Base-by-base conservation (phyloP, 1,140 invertebrate genomes). In the Atta cephalotes region DNA sequence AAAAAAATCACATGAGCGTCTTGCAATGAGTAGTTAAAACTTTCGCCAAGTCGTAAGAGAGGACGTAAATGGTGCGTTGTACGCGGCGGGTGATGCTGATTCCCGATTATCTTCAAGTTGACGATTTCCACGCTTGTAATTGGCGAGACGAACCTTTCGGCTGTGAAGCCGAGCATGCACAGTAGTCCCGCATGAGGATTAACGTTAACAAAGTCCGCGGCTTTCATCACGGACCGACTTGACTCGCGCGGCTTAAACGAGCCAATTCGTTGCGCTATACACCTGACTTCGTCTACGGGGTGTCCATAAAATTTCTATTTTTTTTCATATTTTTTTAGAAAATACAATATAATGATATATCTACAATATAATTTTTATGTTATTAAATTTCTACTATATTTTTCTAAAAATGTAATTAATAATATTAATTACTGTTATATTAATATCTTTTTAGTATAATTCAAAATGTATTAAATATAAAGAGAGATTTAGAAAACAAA, bases 221-320 rank as follows among this genome's bases (percentile, higher is more conserved):
- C 65, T 49, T 63, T 66, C 66, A 60, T 84, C 31, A 31, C 28
- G 28, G 28, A 3, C 65, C 68, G 79, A 63, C 82, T 74, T 72
- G 66, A 86, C 49, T 87, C 39, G 49, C 66, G 58, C 68, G 56
- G 45, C 79, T 62, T 68, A 86, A 88, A 78, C 76, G 74, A 62
- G 35, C 53, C 77, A 87, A 90, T 89, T 87, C 85, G 88, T 80
- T 51, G 51, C 86, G 80, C 51, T 28, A 72, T 82, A 78, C 77
- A 81, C 74, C 66, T 81, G 76, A 89, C 85, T 76, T 80, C 82
- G 68, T 84, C 87, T 84, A 91, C 68, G 53, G 65, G 87, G 82
- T 89, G 86, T 85, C 35, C 66, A 35, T 56, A 70, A 80, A 70
- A 5, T 18, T 18, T 79, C 39, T 45, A 45, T n/a, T 10, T 10